These are phyloP conservation scores for Aphaenogaster ashmeadi DNA, from an alignment of 1,140 invertebrate species.

Conservation along the genomic window DNA sequence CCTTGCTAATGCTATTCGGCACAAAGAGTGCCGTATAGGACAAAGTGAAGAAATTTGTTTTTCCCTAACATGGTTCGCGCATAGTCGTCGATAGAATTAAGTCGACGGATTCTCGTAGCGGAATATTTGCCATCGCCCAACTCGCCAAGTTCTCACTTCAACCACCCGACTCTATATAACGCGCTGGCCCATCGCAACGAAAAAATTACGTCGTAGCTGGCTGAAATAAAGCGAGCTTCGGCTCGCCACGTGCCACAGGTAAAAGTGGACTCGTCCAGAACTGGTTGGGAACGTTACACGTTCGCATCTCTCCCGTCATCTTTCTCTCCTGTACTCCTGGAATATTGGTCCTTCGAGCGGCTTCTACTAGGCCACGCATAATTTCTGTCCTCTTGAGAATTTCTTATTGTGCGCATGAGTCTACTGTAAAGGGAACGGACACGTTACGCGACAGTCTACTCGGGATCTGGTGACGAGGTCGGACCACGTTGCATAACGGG, in stretches of 20 bases:
- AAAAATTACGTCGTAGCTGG: neutral
- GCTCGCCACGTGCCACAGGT: neutral
- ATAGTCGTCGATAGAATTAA: neutral
- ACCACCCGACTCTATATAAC: too few species aligned
- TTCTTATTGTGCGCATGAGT: conserved; percentile 50
- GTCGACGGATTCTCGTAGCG: neutral
- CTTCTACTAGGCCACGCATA: neutral
- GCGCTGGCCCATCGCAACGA: too few species aligned
- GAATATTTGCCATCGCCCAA: neutral
- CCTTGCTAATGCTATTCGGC: neutral
- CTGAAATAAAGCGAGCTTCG: neutral
- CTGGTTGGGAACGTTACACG: neutral
- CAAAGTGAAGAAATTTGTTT: neutral
- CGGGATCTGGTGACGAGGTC: neutral
- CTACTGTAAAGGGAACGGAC: conserved; percentile 3
- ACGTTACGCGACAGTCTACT: neutral
- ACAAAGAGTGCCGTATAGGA: neutral
- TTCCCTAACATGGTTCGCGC: neutral
- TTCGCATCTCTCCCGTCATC: neutral
- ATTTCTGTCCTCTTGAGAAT: neutral
- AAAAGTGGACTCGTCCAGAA: conserved; percentile 21
- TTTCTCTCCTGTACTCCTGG: neutral
- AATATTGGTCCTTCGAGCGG: neutral
- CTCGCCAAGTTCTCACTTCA: neutral
- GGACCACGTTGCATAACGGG: neutral